A percentile compares a stretch with the other conserved stretches of the same genome.
Evolutionary conservation across 2,888 invertebrate species (phyloP).

Genomic region (Macrophya alboannulata): DNA sequence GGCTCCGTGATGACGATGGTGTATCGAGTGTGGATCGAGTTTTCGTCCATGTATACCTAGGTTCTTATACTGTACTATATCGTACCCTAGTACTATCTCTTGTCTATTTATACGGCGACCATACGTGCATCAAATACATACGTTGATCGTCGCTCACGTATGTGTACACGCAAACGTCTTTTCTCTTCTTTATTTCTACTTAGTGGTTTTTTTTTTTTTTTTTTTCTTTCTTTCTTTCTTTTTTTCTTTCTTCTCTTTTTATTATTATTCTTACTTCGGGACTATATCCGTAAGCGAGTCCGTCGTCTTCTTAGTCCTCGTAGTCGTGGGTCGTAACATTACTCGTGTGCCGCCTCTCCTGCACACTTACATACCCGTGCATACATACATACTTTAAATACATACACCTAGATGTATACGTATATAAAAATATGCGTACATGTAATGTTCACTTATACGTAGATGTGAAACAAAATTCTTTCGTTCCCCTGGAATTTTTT

Average conservation of each 20-base stretch:
- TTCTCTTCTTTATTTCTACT: slow-evolving; percentile 8
- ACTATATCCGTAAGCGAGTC: slow-evolving; percentile 45
- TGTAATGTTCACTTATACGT: not conserved
- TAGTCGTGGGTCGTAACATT: slow-evolving; percentile 52
- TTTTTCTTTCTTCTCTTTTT: slow-evolving; percentile 51
- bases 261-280: not conserved
- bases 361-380: slow-evolving; percentile 26
- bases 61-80: slow-evolving; percentile 42
- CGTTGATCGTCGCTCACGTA: not conserved
- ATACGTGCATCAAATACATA: slow-evolving; percentile 64
- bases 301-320: slow-evolving; percentile 34
- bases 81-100: slow-evolving; percentile 62
- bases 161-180: not conserved
- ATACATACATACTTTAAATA: not conserved
- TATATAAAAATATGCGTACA: not conserved
- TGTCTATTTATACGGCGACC: slow-evolving; percentile 77
- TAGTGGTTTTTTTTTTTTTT: slow-evolving; percentile 59
- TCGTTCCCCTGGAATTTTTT: slow-evolving; percentile 53
- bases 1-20: slow-evolving; percentile 43
- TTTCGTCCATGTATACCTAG: slow-evolving; percentile 50
- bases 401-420: not conserved
- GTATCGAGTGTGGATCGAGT: slow-evolving; percentile 52
- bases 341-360: slow-evolving; percentile 28
- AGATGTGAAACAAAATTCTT: slow-evolving; percentile 39
- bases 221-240: slow-evolving; percentile 61